Base-by-base conservation (phyloP, 2,113 vertebrate genomes). In the Tylochromis polylepis region DNA sequence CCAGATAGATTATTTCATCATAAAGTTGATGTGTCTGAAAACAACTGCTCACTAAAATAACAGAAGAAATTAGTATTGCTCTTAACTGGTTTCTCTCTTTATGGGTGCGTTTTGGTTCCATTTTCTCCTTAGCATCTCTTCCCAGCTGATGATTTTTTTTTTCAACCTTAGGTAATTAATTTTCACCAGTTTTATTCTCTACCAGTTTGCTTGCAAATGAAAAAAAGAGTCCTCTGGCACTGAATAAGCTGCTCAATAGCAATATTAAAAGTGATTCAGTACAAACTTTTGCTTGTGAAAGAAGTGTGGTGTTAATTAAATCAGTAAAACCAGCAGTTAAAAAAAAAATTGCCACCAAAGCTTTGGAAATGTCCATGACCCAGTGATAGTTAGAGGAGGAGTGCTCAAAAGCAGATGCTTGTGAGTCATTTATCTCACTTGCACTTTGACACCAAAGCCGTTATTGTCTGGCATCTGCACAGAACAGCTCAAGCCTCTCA, bases 391-490 rank as follows among this genome's bases (percentile, higher is more conserved):
- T 57, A 22, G 53, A 83, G 83, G 85, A 92, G 88, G 91, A 88
- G 87, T 24, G 85, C 92, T 84, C 85, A 55, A 78, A 91, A 49
- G 89, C 95, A 95, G 94, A 93, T 93, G 95, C 92, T 87, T 43
- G 43, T 27, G 81, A 92, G 84, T 93, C 93, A 93, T 95, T 95
- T 90, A 94, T 95, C 94, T 94, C 92, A 94, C 92, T 95, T 94
- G 95, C 92, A 89, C 93, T 94, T 82, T 93, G 92, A 93, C 93
- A 91, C 91, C n/a, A 58, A 85, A 88, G 83, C 92, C 59, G 92
- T 95, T 94, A 95, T 91, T 91, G 86, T 91, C 91, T 94, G 94
- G 92, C 94, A 83, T 43, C 79, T 53, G 87, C 92, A 90, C 95
- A 92, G 89, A 86, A 24, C 90, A 55, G 75, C 90, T 94, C 93